Percentiles rank a stretch among this genome's conserved stretches.
phyloP scores from a whole-genome alignment of 2,113 vertebrate genomes.

The Brachypteracias leptosomus region DNA sequence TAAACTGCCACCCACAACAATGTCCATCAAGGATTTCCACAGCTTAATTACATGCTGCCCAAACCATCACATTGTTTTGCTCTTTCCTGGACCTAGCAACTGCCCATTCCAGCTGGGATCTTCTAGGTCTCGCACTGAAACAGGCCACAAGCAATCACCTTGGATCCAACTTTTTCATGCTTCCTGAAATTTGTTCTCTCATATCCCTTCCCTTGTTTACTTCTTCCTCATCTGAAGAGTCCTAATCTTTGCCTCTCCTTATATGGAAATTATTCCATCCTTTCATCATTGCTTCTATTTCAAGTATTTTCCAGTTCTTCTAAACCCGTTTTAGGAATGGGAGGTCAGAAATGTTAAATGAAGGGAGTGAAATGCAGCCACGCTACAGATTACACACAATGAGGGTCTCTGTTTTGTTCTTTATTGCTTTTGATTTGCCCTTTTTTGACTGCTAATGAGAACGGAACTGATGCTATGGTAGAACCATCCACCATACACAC shows the following conservation, averaged over 20 bases:
- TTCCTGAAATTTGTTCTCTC: neutral
- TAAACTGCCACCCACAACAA: neutral
- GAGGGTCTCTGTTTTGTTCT: neutral
- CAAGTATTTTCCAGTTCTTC: neutral
- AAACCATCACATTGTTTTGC: accelerated
- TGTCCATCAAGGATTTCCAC: neutral
- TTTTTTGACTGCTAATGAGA: neutral
- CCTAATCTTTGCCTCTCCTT: neutral
- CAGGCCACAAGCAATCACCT: neutral
- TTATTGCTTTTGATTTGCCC: neutral
- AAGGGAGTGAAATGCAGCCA: neutral
- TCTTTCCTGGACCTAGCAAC: neutral
- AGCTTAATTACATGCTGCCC: neutral
- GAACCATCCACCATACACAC: neutral
- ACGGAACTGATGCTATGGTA: neutral
- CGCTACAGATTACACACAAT: neutral
- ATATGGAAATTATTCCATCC: neutral
- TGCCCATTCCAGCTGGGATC: neutral
- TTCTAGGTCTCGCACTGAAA: neutral
- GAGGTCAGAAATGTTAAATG: neutral
- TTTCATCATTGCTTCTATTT: neutral
- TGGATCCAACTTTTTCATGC: neutral
- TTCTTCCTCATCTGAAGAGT: neutral
- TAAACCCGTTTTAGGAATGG: neutral
- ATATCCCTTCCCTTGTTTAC: neutral